These are phyloP conservation scores for Drosophila monieri DNA, from an alignment of 2,888 invertebrate species.

Conservation along the genomic window DNA sequence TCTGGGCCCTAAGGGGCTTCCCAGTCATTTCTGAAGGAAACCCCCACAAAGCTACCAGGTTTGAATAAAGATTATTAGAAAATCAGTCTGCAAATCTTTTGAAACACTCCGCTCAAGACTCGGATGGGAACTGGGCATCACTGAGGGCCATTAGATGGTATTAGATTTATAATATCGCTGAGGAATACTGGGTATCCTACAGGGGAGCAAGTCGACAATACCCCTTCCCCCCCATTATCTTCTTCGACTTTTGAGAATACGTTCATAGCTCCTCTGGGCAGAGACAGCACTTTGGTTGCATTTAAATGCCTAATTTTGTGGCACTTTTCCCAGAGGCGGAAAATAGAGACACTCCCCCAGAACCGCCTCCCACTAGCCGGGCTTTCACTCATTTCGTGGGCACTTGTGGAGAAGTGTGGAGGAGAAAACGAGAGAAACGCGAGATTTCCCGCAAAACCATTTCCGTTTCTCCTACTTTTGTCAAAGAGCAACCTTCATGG, in stretches of 20 bases:
- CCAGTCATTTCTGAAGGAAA: too few species aligned
- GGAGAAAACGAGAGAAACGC: not conserved
- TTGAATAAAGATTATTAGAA: too few species aligned
- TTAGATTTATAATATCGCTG: too few species aligned
- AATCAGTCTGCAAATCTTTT: too few species aligned
- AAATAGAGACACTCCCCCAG: not conserved
- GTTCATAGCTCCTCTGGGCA: conserved; percentile 13
- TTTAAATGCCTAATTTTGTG: conserved; percentile 31
- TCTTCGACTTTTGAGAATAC: conserved; percentile 3
- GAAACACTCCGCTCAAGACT: too few species aligned
- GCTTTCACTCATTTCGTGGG: conserved; percentile 25
- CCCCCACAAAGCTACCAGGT: too few species aligned
- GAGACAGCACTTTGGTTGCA: conserved; percentile 23
- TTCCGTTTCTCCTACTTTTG: not conserved
- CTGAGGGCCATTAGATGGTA: too few species aligned
- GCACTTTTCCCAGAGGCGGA: not conserved
- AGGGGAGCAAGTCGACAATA: too few species aligned
- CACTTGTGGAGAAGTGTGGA: conserved; percentile 23
- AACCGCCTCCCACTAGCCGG: too few species aligned
- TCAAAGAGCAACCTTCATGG: conserved; percentile 5
- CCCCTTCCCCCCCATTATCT: not conserved
- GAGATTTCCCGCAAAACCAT: not conserved
- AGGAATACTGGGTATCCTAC: too few species aligned
- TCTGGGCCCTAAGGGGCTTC: too few species aligned
- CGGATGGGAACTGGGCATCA: too few species aligned